Conservation (phyloP, 2,113 vertebrate genomes). For the Willisornis vidua region DNA sequence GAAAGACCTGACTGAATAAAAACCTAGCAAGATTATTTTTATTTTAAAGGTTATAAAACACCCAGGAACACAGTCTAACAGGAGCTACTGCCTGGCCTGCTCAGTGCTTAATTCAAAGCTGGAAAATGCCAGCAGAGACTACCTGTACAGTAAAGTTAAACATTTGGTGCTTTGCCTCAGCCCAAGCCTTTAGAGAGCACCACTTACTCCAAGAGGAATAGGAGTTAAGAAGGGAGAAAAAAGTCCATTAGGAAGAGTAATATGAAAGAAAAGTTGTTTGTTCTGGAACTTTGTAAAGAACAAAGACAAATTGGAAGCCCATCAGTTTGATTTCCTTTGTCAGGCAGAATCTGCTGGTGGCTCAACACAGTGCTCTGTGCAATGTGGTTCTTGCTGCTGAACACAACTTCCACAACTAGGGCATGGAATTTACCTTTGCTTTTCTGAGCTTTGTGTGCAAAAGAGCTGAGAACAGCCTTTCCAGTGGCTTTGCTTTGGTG, state of each 20-base stretch:
- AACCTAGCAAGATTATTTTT: background rate
- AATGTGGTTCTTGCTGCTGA: background rate
- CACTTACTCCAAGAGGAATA: background rate
- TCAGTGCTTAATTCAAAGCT: background rate
- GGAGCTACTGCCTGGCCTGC: background rate
- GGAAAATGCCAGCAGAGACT: background rate
- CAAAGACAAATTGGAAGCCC: background rate
- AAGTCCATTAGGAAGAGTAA: background rate
- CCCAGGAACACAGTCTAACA: background rate
- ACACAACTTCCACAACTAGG: background rate
- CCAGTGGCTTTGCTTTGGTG: background rate
- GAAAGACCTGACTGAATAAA: constrained; percentile 21
- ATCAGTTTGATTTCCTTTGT: background rate
- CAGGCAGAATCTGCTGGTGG: background rate
- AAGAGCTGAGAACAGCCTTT: background rate
- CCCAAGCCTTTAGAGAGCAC: background rate
- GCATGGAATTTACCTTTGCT: background rate
- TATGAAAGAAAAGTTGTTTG: background rate
- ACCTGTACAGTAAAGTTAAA: background rate
- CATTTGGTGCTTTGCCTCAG: background rate
- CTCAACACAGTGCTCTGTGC: background rate
- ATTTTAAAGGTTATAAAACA: constrained; percentile 42
- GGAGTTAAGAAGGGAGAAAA: background rate
- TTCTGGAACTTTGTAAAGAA: background rate
- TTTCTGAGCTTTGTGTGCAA: background rate